These are phyloP conservation scores for Drosophila lacteicornis DNA, from an alignment of 1,140 invertebrate genomes.

Conservation along the genomic window DNA sequence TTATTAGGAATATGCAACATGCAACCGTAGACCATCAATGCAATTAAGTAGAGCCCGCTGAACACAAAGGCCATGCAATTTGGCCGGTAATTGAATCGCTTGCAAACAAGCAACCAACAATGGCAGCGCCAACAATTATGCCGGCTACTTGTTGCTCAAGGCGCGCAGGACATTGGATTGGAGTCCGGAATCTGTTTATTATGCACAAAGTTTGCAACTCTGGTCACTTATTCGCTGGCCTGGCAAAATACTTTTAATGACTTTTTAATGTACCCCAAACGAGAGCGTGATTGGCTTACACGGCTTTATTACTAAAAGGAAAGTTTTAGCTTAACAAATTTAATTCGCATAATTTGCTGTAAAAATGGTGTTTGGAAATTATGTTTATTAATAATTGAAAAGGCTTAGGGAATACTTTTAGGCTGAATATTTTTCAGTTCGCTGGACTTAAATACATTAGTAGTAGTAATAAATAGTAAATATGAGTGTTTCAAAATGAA, in stretches of 20 bases:
- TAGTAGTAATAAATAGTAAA: not conserved
- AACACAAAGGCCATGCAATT: slow-evolving; percentile 31
- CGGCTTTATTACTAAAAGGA: slow-evolving; percentile 7
- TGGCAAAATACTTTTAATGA: slow-evolving; percentile 15
- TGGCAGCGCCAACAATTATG: slow-evolving; percentile 10
- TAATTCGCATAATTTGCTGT: not conserved
- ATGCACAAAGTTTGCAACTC: slow-evolving; percentile 13
- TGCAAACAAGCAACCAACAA: slow-evolving; percentile 31
- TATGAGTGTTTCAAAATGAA: not conserved
- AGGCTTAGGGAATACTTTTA: not conserved
- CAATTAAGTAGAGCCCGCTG: slow-evolving; percentile 35
- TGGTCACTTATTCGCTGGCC: not conserved
- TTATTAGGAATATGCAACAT: slow-evolving; percentile 27
- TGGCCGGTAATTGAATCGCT: slow-evolving; percentile 48
- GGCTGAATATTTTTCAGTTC: not conserved
- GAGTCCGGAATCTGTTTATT: slow-evolving; percentile 20
- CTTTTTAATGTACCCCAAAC: slow-evolving; percentile 25
- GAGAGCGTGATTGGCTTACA: slow-evolving; percentile 12
- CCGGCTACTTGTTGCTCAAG: slow-evolving; percentile 28
- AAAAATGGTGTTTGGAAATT: not conserved
- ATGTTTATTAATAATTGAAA: not conserved
- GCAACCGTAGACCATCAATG: slow-evolving; percentile 25
- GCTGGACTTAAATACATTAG: not conserved
- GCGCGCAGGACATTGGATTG: slow-evolving; percentile 1
- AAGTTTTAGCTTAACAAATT: not conserved